Conservation (phyloP, 2,888 invertebrate species). For the Oxytorus armatus region DNA sequence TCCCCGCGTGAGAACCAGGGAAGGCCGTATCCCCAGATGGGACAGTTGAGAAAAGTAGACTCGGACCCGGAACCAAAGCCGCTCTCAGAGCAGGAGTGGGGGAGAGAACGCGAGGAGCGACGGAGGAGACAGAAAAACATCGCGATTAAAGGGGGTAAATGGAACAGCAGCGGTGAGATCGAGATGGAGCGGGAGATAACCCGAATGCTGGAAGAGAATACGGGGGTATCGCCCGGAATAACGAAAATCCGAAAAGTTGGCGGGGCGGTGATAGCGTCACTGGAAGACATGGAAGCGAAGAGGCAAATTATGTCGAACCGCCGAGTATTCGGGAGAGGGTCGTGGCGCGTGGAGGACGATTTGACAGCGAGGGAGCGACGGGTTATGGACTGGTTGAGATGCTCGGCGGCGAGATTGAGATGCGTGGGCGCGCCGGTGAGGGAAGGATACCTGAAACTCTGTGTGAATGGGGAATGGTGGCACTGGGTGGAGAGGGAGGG, state of each 20-base stretch:
- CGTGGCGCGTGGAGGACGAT: conserved; percentile 33
- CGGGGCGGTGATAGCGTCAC: not conserved
- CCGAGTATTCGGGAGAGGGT: not conserved
- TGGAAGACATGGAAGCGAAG: conserved; percentile 19
- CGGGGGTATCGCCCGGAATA: conserved; percentile 2
- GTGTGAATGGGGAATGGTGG: conserved; percentile 5
- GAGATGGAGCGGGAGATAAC: not conserved
- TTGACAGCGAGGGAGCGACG: conserved; percentile 18
- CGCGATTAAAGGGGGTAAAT: not conserved
- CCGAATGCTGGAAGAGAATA: not conserved
- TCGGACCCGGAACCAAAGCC: too few relatives aligned
- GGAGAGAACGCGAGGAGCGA: not conserved
- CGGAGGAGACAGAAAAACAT: conserved; percentile 1
- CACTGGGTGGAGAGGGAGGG: not conserved
- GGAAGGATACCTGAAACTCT: not conserved
- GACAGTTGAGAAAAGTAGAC: too few relatives aligned
- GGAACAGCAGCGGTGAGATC: not conserved
- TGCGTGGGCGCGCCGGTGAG: not conserved
- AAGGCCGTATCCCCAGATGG: too few relatives aligned
- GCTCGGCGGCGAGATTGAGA: not conserved
- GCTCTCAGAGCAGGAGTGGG: too few relatives aligned
- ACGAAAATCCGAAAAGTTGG: not conserved
- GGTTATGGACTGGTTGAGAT: conserved; percentile 29
- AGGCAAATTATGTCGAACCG: conserved; percentile 3
- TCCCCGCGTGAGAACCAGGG: too few relatives aligned